A percentile compares a stretch with the other conserved stretches of the same genome.
These are phyloP conservation scores for Dasypolia templi DNA, from an alignment of 2,888 invertebrate species.

Conservation along the genomic window DNA sequence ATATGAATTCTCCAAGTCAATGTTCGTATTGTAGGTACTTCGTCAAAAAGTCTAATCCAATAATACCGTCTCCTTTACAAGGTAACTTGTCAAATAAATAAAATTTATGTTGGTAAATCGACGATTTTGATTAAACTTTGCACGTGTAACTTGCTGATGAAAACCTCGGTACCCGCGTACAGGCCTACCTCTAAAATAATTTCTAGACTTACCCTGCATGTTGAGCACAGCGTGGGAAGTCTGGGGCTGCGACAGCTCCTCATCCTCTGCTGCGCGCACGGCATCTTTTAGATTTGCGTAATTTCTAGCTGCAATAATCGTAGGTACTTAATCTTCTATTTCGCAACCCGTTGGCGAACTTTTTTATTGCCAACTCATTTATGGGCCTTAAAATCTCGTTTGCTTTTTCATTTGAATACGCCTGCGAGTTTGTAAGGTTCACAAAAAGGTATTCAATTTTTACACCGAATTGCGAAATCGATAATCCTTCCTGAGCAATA, in stretches of 20 bases:
- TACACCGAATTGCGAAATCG: slow-evolving; percentile 4
- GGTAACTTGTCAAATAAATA: slow-evolving; percentile 14
- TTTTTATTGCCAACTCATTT: slow-evolving; percentile 24
- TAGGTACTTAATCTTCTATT: not conserved
- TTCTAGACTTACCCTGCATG: too few species aligned
- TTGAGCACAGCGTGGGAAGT: too few species aligned
- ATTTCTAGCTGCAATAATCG: too few species aligned
- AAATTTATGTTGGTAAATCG: slow-evolving; percentile 7
- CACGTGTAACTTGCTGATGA: too few species aligned
- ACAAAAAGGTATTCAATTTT: slow-evolving; percentile 23
- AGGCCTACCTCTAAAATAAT: too few species aligned
- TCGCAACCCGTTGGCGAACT: not conserved
- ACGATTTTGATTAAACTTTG: too few species aligned
- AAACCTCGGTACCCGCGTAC: too few species aligned
- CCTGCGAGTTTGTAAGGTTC: slow-evolving; percentile 20
- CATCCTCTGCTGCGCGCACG: too few species aligned
- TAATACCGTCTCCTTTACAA: slow-evolving; percentile 2
- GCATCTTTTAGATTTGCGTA: too few species aligned
- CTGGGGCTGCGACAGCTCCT: too few species aligned
- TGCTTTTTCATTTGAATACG: slow-evolving; percentile 6
- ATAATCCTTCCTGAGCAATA: slow-evolving; percentile 6
- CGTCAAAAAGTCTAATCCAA: slow-evolving; percentile 8
- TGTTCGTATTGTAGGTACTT: too few species aligned
- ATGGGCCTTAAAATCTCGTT: slow-evolving; percentile 19
- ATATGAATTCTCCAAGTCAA: too few species aligned